A percentile compares a stretch with the other conserved stretches of the same genome.
phyloP scores from a whole-genome alignment of 2,113 vertebrate species.

The Rhagologus leucostigma region DNA sequence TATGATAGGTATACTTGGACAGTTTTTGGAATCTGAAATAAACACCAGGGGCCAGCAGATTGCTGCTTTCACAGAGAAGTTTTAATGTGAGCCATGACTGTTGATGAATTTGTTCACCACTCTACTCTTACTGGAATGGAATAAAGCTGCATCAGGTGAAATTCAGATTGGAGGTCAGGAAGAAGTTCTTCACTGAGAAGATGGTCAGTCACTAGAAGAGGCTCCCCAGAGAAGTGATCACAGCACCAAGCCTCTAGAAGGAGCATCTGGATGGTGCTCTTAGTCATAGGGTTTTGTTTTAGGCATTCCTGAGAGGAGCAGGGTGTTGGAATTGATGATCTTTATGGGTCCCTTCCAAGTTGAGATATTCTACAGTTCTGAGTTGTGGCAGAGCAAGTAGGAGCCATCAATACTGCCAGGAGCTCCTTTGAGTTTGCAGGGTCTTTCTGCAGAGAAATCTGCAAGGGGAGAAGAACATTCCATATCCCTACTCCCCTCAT shows the following conservation, averaged over 20 bases:
- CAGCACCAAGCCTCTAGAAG: neutral
- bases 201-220: neutral
- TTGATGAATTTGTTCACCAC: neutral
- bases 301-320: neutral
- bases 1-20: neutral
- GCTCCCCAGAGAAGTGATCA: neutral
- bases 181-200: neutral
- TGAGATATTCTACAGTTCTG: neutral
- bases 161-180: neutral
- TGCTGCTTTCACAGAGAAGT: neutral
- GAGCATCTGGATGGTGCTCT: neutral
- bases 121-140: neutral
- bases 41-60: neutral
- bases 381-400: neutral
- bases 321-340: fast-evolving
- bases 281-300: neutral
- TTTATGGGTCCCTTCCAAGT: neutral
- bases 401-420: neutral
- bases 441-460: neutral
- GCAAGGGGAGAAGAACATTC: neutral
- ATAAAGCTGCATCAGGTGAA: fast-evolving
- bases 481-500: fast-evolving
- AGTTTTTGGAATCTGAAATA: neutral
- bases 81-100: neutral
- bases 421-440: neutral